Base-by-base conservation (phyloP, 2,797 vertebrate species). In the Phrynocephalus forsythii region DNA sequence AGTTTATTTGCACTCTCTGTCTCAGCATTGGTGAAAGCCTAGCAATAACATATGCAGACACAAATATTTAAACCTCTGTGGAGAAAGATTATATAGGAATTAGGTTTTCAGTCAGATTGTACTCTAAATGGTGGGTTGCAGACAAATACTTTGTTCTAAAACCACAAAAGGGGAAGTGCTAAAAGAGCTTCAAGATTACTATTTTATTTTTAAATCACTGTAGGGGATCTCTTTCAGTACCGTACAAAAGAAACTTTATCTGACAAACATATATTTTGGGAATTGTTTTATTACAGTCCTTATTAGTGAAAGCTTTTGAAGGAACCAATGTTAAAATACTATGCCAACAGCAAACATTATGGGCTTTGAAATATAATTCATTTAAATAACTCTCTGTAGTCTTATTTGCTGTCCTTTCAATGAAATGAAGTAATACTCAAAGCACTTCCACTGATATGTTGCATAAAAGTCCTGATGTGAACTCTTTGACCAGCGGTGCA, bases 111-210 rank as follows among this genome's bases (percentile, higher is more conserved):
- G 56, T 63, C 56, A 44, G 76, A 38, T 6, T 44, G 44, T 33
- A 76, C 20, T 86, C 48, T 87, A 75, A 77, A 13, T 85, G 63
- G 20, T 75, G 60, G 68, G 82, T 75, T 56, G 52, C 56, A 24
- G 85, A 68, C 5, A 71, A 84, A 16, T 90, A 90, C 86, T 91
- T 82, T 90, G 80, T 93, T 75, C n/a, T 84, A 86, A 3, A 63
- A 16, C n/a, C 20, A 52, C 28, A 22, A 52, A 83, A 82, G 28
- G 81, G 38, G 69, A 66, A 82, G 28, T 68, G 6, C 44, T 82
- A 38, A 82, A 52, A 71, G 63, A 28, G 26, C 24, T 68, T 69
- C 68, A 69, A 82, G 16, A 7, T 15, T 48, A 69, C 48, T 77
- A 33, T 86, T 72, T 68, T 72, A 84, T 56, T 56, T 56, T 56